A percentile compares a stretch with the other conserved stretches of the same genome.
Conservation (phyloP, 2,113 vertebrate genomes). For the Pongo pygmaeus region DNA sequence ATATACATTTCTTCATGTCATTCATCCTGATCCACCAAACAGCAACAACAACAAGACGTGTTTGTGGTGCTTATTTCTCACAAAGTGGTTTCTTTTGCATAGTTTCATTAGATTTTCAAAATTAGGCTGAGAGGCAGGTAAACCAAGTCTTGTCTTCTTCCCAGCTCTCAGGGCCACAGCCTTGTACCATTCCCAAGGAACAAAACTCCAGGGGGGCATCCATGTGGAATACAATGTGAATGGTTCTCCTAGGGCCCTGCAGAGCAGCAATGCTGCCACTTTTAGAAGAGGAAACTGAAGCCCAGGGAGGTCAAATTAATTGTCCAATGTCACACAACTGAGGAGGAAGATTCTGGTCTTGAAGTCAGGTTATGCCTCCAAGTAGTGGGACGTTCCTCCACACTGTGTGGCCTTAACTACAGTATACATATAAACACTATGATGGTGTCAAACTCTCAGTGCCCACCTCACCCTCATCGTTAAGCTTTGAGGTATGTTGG, state of each 20-base stretch:
- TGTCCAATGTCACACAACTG: background rate
- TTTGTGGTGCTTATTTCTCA: background rate
- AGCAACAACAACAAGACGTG: background rate
- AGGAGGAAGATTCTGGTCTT: background rate
- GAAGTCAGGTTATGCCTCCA: background rate
- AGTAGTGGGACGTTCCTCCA: background rate
- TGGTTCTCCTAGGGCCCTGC: too few relatives aligned
- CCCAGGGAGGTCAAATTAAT: background rate
- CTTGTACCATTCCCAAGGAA: background rate
- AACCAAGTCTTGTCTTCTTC: background rate
- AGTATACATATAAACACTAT: background rate
- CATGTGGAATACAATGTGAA: background rate
- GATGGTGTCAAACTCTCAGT: background rate
- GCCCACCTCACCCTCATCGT: background rate
- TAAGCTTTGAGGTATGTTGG: background rate
- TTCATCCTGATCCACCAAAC: background rate
- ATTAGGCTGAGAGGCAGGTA: background rate
- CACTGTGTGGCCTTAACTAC: rapidly evolving
- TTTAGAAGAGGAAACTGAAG: background rate
- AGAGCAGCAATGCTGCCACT: background rate
- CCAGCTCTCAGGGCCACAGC: background rate
- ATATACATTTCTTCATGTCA: background rate
- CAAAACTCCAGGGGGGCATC: background rate
- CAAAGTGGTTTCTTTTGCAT: background rate
- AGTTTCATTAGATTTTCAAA: background rate